A percentile compares a stretch with the other conserved stretches of the same genome.
Evolutionary conservation across 2,113 vertebrate species (phyloP).

Genomic region (Herpetotheres cachinnans): DNA sequence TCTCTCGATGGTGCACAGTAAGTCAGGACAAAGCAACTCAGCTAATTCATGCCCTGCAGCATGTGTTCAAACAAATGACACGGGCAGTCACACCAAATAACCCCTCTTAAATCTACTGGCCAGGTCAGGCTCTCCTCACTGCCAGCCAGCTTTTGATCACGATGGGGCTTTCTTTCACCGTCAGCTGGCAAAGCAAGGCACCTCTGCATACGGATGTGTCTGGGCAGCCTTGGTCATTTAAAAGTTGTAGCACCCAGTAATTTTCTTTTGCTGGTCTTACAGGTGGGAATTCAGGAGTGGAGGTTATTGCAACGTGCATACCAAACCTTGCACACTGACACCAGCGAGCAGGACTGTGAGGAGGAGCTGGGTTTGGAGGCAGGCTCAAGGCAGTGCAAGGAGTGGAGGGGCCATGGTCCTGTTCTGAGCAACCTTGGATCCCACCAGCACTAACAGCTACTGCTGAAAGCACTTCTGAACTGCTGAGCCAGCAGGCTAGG

Average conservation of each 20-base stretch:
- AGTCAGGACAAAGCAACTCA: neutral
- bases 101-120: neutral
- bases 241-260: neutral
- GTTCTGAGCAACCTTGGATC: neutral
- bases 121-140: neutral
- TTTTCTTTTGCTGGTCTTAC: neutral
- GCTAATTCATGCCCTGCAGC: neutral
- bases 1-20: rapidly evolving
- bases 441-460: neutral
- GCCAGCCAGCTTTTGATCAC: neutral
- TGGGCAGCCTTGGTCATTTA: neutral
- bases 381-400: neutral
- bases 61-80: neutral
- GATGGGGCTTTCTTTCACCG: neutral
- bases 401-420: neutral
- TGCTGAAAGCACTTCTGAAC: neutral
- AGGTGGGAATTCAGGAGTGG: neutral
- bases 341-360: neutral
- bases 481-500: neutral
- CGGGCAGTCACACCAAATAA: neutral
- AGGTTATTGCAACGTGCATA: neutral
- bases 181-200: neutral
- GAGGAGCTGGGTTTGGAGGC: neutral
- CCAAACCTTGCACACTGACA: neutral
- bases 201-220: neutral